Percentiles rank a stretch among this genome's conserved stretches.
Evolutionary conservation across 2,113 vertebrate species (phyloP).

Genomic region (human): GRCh38 chr15:46866501-46867000

Average conservation of each 20-base stretch:
- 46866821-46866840: neutral
- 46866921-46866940: neutral
- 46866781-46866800: neutral
- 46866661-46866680: neutral
- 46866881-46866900: neutral
- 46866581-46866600: neutral
- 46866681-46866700: neutral
- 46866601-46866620: neutral
- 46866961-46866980: neutral
- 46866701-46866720: conserved; percentile 10
- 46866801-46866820: conserved; percentile 22
- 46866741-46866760: conserved; percentile 43
- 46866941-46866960: neutral
- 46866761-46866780: neutral
- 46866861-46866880: neutral
- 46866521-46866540: neutral
- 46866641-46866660: neutral
- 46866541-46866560: neutral
- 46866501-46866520: neutral
- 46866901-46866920: neutral
- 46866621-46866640: neutral
- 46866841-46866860: neutral
- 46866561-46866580: neutral
- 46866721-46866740: conserved; percentile 6
- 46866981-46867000: neutral